These are phyloP conservation scores for Sebastes minor DNA, from an alignment of 2,797 vertebrate species.

Conservation along the genomic window DNA sequence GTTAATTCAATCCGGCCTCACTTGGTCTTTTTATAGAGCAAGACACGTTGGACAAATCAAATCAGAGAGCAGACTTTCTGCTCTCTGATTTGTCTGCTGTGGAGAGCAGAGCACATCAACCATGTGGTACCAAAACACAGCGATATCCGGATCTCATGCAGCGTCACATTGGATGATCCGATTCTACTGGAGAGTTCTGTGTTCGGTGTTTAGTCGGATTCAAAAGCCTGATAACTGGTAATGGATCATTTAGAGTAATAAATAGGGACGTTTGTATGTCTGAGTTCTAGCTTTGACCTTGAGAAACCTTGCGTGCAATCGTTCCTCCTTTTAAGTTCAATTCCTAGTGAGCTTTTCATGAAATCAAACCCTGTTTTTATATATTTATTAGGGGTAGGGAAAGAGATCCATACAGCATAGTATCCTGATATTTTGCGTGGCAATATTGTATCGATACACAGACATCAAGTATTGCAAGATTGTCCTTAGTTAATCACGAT, in stretches of 20 bases:
- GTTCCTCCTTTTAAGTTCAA: neutral
- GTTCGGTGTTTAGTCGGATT: neutral
- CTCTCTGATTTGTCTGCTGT: neutral
- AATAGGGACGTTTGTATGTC: neutral
- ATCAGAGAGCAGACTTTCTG: constrained; percentile 25
- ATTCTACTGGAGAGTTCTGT: neutral
- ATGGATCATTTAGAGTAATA: neutral
- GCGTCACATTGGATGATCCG: neutral
- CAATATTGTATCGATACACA: too few relatives aligned
- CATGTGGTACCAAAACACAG: neutral
- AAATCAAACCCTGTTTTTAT: too few relatives aligned
- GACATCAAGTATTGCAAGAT: too few relatives aligned
- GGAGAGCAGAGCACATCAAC: neutral
- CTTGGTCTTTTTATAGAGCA: constrained; percentile 75
- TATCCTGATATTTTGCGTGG: too few relatives aligned
- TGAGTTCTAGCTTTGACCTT: neutral
- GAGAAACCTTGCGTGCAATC: neutral
- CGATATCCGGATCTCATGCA: neutral
- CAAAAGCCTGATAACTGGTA: neutral
- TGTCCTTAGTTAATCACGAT: too few relatives aligned
- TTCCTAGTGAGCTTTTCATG: neutral
- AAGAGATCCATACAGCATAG: too few relatives aligned
- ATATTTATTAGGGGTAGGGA: too few relatives aligned
- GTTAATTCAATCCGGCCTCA: constrained; percentile 71
- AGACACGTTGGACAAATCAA: constrained; percentile 49